Evolutionary conservation across 2,113 vertebrate species (phyloP).

Genomic region (Amphiprion ocellaris): DNA sequence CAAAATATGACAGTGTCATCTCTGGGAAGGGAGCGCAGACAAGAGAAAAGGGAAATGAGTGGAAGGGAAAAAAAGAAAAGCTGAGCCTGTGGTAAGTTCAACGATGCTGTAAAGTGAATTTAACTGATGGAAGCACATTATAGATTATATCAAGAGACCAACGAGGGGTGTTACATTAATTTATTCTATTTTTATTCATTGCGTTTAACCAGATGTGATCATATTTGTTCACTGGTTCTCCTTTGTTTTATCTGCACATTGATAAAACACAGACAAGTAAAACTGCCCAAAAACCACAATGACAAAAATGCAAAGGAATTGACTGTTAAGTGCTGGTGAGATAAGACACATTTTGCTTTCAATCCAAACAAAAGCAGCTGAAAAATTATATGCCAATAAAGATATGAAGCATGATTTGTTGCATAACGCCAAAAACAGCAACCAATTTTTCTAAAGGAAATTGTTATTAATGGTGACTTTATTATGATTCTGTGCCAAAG

Average conservation of each 20-base stretch:
- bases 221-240: constrained; percentile 6
- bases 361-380: constrained; percentile 30
- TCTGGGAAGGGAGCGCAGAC: constrained; percentile 67
- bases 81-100: constrained; percentile 21
- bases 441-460: neutral
- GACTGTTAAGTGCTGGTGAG: neutral
- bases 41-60: constrained; percentile 19
- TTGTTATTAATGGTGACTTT: constrained; percentile 25
- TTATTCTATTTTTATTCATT: neutral
- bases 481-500: constrained; percentile 24
- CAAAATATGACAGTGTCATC: constrained; percentile 85
- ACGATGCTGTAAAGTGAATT: constrained; percentile 21
- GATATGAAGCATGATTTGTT: constrained; percentile 13
- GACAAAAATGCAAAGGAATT: neutral
- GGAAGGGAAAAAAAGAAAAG: neutral
- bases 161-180: neutral
- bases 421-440: constrained; percentile 43
- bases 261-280: neutral
- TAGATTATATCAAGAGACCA: neutral
- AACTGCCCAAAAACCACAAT: constrained; percentile 14
- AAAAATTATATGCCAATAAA: constrained; percentile 21
- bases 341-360: constrained; percentile 19
- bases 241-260: neutral
- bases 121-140: neutral
- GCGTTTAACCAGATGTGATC: neutral